These are phyloP conservation scores for Bombus vancouverensis DNA, from an alignment of 1,140 invertebrate genomes.

Conservation along the genomic window DNA sequence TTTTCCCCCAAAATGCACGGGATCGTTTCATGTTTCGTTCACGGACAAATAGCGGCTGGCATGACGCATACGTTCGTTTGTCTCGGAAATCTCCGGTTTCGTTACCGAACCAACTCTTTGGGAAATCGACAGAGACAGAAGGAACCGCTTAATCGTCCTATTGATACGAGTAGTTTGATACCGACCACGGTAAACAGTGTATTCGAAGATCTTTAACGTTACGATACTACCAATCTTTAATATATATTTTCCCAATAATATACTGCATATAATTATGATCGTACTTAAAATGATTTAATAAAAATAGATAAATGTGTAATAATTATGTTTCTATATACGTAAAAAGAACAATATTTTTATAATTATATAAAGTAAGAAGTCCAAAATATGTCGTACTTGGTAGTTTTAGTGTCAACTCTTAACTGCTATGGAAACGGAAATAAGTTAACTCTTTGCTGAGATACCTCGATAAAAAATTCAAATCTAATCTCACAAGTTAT, in stretches of 20 bases:
- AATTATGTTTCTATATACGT: not conserved
- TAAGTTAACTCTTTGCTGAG: not conserved
- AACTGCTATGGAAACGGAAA: not conserved
- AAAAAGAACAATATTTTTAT: not conserved
- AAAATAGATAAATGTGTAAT: not conserved
- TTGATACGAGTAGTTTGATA: not conserved
- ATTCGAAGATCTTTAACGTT: not conserved
- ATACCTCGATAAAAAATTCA: not conserved
- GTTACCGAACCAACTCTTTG: conserved; percentile 18
- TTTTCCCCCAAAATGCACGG: conserved; percentile 49
- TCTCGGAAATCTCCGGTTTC: conserved; percentile 41
- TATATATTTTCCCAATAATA: too few species aligned
- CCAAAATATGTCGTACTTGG: not conserved
- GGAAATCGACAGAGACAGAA: not conserved
- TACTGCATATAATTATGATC: not conserved
- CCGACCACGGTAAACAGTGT: not conserved
- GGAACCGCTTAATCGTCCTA: not conserved
- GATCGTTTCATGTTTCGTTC: conserved; percentile 42
- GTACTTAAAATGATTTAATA: not conserved
- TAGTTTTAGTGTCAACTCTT: not conserved
- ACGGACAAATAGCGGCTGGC: conserved; percentile 38
- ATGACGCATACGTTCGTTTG: conserved; percentile 52
- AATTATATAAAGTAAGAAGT: not conserved
- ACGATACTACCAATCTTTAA: too few species aligned
- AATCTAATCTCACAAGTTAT: not conserved